Evolutionary conservation across 2,113 vertebrate genomes (phyloP).

Genomic region (Galbula dea): DNA sequence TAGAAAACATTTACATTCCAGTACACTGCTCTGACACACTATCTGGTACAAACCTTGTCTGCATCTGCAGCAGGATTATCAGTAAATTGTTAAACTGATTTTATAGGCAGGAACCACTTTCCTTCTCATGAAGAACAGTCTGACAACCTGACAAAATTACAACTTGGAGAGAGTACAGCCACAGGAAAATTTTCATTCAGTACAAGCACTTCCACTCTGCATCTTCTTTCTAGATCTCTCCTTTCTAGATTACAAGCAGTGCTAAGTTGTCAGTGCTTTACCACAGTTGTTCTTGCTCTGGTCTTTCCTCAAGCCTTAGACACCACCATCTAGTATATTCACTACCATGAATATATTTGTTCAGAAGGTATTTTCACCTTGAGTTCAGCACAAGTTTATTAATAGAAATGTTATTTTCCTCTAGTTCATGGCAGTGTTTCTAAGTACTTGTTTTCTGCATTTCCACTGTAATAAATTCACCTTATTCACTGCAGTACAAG

Average conservation of each 20-base stretch:
- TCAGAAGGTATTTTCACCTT: slow-evolving; percentile 47
- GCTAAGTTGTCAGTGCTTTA: neutral
- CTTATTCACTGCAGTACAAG: neutral
- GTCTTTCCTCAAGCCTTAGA: slow-evolving; percentile 11
- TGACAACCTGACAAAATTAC: neutral
- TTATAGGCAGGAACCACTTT: neutral
- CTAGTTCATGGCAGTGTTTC: neutral
- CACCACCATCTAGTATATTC: neutral
- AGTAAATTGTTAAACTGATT: neutral
- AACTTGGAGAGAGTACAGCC: neutral
- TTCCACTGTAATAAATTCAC: neutral
- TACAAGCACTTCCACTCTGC: neutral
- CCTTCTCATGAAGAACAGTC: neutral
- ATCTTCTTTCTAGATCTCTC: neutral
- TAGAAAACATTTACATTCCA: neutral
- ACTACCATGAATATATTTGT: slow-evolving; percentile 41
- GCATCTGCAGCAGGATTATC: neutral
- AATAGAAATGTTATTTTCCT: slow-evolving; percentile 46
- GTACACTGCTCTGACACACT: neutral
- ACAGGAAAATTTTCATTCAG: neutral
- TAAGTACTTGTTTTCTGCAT: slow-evolving; percentile 40
- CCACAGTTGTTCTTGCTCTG: neutral
- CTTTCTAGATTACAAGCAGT: neutral
- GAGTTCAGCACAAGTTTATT: slow-evolving; percentile 13
- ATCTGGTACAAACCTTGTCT: neutral